Evolutionary conservation across 2,888 invertebrate genomes (phyloP), one percentile per base, ranked within the genome.

Genomic region (Noctua pronuba): DNA sequence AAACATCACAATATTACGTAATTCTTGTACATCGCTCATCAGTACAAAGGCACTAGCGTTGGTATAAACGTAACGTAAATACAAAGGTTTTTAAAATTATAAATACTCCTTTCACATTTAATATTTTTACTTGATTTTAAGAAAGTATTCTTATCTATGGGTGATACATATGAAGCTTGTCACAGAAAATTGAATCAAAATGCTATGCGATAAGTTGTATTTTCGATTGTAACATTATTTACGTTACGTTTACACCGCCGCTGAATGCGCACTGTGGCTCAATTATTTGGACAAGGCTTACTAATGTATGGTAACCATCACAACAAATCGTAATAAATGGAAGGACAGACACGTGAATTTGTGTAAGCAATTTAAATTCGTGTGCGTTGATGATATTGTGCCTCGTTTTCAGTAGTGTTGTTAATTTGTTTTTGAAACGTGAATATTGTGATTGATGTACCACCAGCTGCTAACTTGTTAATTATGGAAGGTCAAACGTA

Each of bases 251-350:
- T 41, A 41, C 65, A 35, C 65, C 4, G n/a, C 41, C 8, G 16
- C 55, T 52, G 69, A 73, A 64, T 41, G 67, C 66, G 73, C 1
- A 86, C 85, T 83, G 87, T 44, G 46, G 69, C 65, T 80, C 73
- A 76, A 79, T 83, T 79, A 86, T 83, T 71, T 79, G 67, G 55
- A 69, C 74, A 60, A 75, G 38, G 24, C 70, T 73, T 68, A 74
- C 76, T 87, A 88, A 87, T 83, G 83, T 85, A 88, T 85, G 84
- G 84, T 86, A 84, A 83, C 74, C 83, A 89, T 88, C 85, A 88
- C 77, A 88, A 86, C 85, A 90, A 89, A 91, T 90, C 86, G 83
- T 89, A 89, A 88, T 89, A 89, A 92, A 83, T 88, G 86, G 85
- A 82, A 86, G 85, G 84, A 80, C 90, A 88, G 86, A 90, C 89